phyloP scores from a whole-genome alignment of 2,888 invertebrate species.

The Sesamia inferens region DNA sequence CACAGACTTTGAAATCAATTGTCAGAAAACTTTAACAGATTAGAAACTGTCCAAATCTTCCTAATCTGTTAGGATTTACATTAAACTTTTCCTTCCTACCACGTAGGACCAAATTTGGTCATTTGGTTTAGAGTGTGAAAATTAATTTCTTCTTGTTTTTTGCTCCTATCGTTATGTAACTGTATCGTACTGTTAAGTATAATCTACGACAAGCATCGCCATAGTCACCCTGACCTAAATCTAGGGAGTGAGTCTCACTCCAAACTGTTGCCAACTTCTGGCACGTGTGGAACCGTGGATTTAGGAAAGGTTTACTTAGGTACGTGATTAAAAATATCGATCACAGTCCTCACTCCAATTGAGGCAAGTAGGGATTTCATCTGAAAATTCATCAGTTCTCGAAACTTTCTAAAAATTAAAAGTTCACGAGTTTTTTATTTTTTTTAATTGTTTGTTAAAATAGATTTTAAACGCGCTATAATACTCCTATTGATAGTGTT shows the following conservation, averaged over 20 bases:
- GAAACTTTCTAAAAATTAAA: background rate
- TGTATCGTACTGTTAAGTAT: background rate
- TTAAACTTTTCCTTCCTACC: no score
- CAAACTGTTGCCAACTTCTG: background rate
- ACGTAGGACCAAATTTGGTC: no score
- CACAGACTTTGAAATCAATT: background rate
- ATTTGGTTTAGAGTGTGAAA: no score
- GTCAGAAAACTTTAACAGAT: background rate
- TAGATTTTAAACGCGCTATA: background rate
- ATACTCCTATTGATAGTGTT: no score
- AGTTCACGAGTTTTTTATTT: background rate
- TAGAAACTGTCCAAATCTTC: background rate
- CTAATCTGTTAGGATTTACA: no score
- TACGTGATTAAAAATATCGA: slow-evolving; percentile 8
- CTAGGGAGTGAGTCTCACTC: background rate
- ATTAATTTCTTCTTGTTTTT: no score
- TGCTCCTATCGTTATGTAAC: no score
- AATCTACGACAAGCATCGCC: background rate
- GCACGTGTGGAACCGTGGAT: no score
- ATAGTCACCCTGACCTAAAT: background rate
- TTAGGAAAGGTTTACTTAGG: background rate
- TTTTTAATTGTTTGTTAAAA: background rate
- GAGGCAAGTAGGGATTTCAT: no score
- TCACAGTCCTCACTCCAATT: background rate
- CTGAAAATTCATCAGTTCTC: background rate